Conservation (phyloP, 1,140 invertebrate species). For the Sycophaga agraensis region DNA sequence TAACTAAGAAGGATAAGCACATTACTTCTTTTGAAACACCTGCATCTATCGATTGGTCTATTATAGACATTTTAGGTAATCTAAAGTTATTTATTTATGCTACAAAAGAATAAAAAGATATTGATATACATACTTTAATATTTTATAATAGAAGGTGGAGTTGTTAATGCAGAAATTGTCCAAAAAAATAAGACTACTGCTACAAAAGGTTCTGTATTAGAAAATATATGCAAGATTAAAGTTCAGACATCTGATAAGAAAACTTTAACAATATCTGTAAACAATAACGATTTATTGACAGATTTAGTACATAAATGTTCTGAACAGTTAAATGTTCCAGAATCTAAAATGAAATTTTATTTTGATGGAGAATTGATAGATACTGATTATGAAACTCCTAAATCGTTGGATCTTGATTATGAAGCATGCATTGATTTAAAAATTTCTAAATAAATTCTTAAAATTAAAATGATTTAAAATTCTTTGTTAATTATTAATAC, state of each 20-base stretch:
- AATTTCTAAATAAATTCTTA: constrained; percentile 26
- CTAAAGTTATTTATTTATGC: constrained; percentile 11
- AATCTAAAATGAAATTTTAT: constrained; percentile 46
- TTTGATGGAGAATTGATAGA: constrained; percentile 50
- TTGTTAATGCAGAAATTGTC: constrained; percentile 33
- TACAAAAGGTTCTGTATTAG: constrained; percentile 1
- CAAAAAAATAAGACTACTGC: constrained; percentile 8
- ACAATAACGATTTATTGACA: constrained; percentile 38
- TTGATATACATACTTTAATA: background rate
- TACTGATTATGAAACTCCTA: constrained; percentile 42
- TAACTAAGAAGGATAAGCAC: constrained; percentile 40
- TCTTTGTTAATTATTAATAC: no score
- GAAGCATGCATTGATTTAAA: constrained; percentile 51
- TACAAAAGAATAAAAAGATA: background rate
- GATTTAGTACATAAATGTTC: constrained; percentile 37
- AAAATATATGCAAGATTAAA: constrained; percentile 45
- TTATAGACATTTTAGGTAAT: constrained; percentile 52
- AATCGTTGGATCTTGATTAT: constrained; percentile 49
- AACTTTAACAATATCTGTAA: constrained; percentile 35
- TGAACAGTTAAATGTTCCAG: constrained; percentile 34
- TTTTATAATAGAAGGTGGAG: constrained; percentile 42
- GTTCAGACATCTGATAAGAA: constrained; percentile 44
- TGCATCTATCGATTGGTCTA: constrained; percentile 41
- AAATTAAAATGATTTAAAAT: no score
- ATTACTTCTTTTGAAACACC: constrained; percentile 46